Conservation (phyloP, 1,140 invertebrate species). For the Metaphire vulgaris region DNA sequence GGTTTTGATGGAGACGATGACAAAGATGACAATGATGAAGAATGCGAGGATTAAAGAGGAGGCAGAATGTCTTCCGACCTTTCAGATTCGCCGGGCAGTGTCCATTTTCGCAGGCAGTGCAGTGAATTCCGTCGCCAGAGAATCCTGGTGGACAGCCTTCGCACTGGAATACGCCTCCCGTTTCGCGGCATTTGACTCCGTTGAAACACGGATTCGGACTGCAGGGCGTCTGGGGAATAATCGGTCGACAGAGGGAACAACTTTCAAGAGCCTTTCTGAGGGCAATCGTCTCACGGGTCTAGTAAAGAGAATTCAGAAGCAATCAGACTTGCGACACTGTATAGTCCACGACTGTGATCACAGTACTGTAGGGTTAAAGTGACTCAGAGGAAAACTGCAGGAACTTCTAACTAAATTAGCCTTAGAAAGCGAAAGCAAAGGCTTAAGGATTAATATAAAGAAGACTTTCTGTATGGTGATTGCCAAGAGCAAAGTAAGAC, state of each 20-base stretch:
- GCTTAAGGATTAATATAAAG: no score
- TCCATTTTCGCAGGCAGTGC: not conserved
- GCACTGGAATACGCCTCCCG: constrained; percentile 59
- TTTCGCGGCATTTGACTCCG: constrained; percentile 72
- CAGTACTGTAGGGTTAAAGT: no score
- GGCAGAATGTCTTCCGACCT: not conserved
- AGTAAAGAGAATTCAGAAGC: no score
- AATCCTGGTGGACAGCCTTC: constrained; percentile 63
- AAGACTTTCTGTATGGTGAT: no score
- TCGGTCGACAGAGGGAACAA: not conserved
- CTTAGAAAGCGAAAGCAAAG: no score
- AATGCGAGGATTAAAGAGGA: not conserved
- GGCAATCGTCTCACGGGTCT: not conserved
- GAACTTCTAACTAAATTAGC: no score
- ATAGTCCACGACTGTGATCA: no score
- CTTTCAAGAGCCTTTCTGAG: not conserved
- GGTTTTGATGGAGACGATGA: not conserved
- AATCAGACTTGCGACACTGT: no score
- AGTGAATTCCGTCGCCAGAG: constrained; percentile 68
- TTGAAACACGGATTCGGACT: constrained; percentile 69
- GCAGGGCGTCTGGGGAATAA: constrained; percentile 51
- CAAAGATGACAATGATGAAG: not conserved
- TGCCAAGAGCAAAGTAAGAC: no score
- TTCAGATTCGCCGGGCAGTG: no score
- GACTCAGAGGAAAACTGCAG: no score